Base-by-base conservation (phyloP, 2,888 invertebrate genomes). In the Gymnocheta viridis region DNA sequence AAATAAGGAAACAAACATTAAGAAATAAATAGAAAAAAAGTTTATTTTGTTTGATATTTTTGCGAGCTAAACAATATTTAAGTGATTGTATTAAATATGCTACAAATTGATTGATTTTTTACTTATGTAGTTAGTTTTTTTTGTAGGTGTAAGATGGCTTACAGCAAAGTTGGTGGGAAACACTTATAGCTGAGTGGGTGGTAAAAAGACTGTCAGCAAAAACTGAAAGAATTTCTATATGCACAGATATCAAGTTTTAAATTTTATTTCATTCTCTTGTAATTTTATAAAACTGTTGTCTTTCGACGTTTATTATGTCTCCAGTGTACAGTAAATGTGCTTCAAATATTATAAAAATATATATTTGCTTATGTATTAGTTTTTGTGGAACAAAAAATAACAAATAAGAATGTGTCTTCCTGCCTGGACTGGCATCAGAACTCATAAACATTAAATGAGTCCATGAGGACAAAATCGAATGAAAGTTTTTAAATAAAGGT, bases 21-120 rank as follows among this genome's bases (percentile, higher is more conserved):
- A 56, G 9, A 74, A 64, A 60, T 22, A 51, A 51, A 60, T 58
- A 22, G 19, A 44, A 27, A 29, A 73, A 49, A 47, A 32, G 44
- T 41, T 44, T 67, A 19, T 60, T 77, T 47, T 47, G 51, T 56
- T 69, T 32, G 58, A 24, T 51, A 81, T 72, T 77, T 78, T 64
- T 82, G 70, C 67, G 10, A 83, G 27, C 69, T 79, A 76, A 83
- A 79, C 73, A 83, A 62, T 79, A 83, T 83, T 74, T 69, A 83
- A 76, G 79, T 70, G 70, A 74, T 82, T 62, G 54, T 56, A 66
- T 69, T 74, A 69, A 78, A 73, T 69, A 64, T 73, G 67, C 38
- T 66, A 49, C 29, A 67, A 69, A 74, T 73, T 82, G 82, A 74
- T 82, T 56, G 38, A 64, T 78, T 62, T 70, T 60, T 62, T 41